phyloP scores from a whole-genome alignment of 2,888 invertebrate species.

The Cartodere bifasciata region DNA sequence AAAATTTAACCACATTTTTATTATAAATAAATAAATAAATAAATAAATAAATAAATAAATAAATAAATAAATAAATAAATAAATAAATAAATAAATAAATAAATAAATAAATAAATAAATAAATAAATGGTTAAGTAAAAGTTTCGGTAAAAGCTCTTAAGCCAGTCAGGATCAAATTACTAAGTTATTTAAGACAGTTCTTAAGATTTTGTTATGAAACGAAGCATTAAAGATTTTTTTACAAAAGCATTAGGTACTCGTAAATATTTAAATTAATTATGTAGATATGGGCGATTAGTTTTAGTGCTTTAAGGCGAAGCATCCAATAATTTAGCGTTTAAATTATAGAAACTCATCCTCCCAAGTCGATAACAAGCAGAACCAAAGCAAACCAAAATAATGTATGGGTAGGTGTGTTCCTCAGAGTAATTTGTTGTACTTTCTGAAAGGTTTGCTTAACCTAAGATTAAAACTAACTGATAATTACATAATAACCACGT shows the following conservation, averaged over 20 bases:
- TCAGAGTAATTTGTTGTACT: slow-evolving; percentile 36
- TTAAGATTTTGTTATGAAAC: too few relatives aligned
- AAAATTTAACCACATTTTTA: too few relatives aligned
- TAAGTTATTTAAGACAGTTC: too few relatives aligned
- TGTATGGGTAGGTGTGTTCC: slow-evolving; percentile 22
- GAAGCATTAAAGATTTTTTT: too few relatives aligned
- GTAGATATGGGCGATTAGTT: too few relatives aligned
- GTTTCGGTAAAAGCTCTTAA: too few relatives aligned
- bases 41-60: slow-evolving; percentile 1
- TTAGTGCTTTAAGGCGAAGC: too few relatives aligned
- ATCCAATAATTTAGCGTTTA: slow-evolving; percentile 21
- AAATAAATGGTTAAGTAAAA: not conserved
- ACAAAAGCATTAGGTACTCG: too few relatives aligned
- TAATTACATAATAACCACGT: slow-evolving; percentile 41
- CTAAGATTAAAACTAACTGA: slow-evolving; percentile 41
- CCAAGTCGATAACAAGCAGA: not conserved
- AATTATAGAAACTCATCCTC: slow-evolving; percentile 20
- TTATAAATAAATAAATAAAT: slow-evolving; percentile 1
- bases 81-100: slow-evolving; percentile 1
- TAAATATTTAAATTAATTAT: too few relatives aligned
- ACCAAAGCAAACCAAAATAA: too few relatives aligned
- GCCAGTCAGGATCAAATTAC: too few relatives aligned
- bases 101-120: slow-evolving; percentile 1
- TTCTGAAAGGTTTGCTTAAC: slow-evolving; percentile 41
- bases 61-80: slow-evolving; percentile 1